phyloP scores from a whole-genome alignment of 64 coral and sea anemone genomes.

The Montipora capricornis region DNA sequence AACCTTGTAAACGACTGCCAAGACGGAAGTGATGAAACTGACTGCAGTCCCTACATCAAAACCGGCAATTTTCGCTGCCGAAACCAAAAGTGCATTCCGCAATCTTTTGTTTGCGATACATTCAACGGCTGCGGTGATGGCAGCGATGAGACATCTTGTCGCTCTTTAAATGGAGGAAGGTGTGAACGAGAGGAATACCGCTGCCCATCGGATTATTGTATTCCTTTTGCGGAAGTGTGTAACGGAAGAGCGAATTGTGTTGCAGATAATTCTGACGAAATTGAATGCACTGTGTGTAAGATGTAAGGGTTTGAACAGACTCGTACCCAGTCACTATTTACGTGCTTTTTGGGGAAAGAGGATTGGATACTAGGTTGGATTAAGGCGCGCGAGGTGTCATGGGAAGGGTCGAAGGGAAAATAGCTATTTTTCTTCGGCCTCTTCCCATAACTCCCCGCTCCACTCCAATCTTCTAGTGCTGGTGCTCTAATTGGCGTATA shows the following conservation, averaged over 20 bases:
- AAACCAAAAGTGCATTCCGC: slow-evolving; percentile 36
- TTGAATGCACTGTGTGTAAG: slow-evolving; percentile 55
- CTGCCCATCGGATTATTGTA: slow-evolving; percentile 49
- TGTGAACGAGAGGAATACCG: slow-evolving; percentile 24
- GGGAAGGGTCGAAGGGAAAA: too few species aligned
- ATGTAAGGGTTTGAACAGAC: neutral
- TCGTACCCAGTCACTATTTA: too few species aligned
- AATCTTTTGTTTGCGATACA: neutral
- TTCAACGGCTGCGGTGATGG: slow-evolving; percentile 68
- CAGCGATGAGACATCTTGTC: slow-evolving; percentile 62
- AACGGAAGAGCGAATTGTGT: slow-evolving; percentile 33
- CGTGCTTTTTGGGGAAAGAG: too few species aligned
- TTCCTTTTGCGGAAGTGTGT: slow-evolving; percentile 17
- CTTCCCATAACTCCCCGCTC: too few species aligned
- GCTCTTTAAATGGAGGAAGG: slow-evolving; percentile 40
- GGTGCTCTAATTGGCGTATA: too few species aligned
- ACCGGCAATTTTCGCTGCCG: slow-evolving; percentile 21
- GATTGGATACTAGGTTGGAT: too few species aligned
- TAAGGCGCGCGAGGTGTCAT: too few species aligned
- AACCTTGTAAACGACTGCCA: slow-evolving; percentile 67
- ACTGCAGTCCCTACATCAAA: slow-evolving; percentile 25
- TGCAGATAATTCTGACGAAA: slow-evolving; percentile 52
- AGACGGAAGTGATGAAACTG: slow-evolving; percentile 68
- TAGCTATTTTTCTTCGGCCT: too few species aligned
- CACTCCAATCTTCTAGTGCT: too few species aligned